Base-by-base conservation (phyloP, 1,140 invertebrate genomes). In the Pogonomyrmex barbatus region DNA sequence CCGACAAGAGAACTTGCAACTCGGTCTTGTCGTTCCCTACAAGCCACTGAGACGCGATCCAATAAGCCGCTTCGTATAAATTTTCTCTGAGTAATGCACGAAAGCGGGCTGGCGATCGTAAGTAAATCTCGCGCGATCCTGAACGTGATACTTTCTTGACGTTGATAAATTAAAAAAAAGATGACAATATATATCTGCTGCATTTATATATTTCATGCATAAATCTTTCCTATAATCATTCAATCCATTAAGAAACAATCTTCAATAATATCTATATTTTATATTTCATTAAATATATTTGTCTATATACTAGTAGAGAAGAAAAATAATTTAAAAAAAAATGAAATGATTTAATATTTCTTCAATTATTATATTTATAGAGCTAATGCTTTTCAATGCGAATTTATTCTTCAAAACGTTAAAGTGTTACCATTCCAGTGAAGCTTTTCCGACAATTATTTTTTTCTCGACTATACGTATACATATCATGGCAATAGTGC, bases 401-500 rank as follows among this genome's bases (percentile, higher is more conserved):
- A 4, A 24, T 77, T 86, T 85, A 82, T 89, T 70, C 54, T 56
- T 84, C 58, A 73, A 75, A 84, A 83, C 52, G 56, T 62, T 67
- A 45, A 67, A 45, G 24, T 60, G 73, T 86, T 90, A 81, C 76
- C 60, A 58, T 90, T 90, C 30, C 47, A 10, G 30, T 47, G 39
- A 50, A 68, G 71, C 52, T 36, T 36, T 58, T 24, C 24, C 24
- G 24, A 24, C 24, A 24, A 62, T 50, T 60, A 71, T 87, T 87
- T 87, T 87, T 70, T 85, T 36, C 39, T 42, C 68, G 62, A 91
- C 75, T 79, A 85, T 63, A 89, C 12, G 81, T 81, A 81, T 83
- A 88, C 50, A 87, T 58, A 67, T 63, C 54, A 56, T 56, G 58
- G 79, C 62, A 56, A 86, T 86, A 67, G 68, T 81, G 85, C 85